These are phyloP conservation scores for Scolopax bukidnonensis DNA, from an alignment of 2,797 vertebrate genomes.

Conservation along the genomic window DNA sequence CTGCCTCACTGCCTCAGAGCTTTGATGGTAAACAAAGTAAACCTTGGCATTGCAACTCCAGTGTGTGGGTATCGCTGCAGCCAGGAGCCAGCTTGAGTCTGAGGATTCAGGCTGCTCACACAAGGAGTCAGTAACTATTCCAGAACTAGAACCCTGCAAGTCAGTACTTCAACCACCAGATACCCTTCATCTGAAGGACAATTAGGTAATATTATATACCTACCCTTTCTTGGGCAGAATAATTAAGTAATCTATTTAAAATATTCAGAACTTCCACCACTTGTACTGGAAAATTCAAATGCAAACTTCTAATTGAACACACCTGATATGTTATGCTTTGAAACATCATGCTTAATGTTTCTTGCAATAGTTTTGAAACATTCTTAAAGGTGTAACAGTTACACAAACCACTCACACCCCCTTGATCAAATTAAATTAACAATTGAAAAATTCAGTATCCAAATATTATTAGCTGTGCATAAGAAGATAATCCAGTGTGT, in stretches of 20 bases:
- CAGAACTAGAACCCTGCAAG: neutral
- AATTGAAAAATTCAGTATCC: neutral
- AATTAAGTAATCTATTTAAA: neutral
- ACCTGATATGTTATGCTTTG: neutral
- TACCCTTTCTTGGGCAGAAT: neutral
- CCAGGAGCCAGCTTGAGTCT: neutral
- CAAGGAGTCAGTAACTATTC: neutral
- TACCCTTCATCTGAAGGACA: neutral
- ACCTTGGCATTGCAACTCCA: neutral
- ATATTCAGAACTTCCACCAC: neutral
- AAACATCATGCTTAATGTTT: slow-evolving; percentile 13
- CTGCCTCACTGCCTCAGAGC: neutral
- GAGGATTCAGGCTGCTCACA: neutral
- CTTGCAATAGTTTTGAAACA: slow-evolving; percentile 22
- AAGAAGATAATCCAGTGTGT: neutral
- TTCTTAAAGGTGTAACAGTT: neutral
- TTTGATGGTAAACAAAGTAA: neutral
- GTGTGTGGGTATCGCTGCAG: neutral
- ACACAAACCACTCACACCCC: slow-evolving; percentile 4
- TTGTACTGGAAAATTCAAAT: neutral
- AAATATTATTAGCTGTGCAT: neutral
- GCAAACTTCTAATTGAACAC: slow-evolving; percentile 9
- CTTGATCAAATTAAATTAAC: neutral
- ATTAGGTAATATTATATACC: neutral
- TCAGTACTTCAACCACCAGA: neutral